Conservation (phyloP, 1,140 invertebrate genomes). For the Nephila pilipes region DNA sequence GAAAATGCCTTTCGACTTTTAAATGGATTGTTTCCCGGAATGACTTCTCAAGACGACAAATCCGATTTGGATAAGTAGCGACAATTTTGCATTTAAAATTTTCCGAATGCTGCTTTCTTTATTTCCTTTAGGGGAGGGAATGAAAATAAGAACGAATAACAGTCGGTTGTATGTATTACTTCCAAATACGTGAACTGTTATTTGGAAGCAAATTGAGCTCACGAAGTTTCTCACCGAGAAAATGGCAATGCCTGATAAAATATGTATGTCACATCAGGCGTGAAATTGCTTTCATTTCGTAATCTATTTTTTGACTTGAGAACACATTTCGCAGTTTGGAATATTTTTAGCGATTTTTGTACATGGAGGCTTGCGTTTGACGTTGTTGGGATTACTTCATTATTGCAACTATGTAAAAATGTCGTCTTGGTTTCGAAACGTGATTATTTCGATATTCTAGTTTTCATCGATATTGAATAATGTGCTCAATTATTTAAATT, state of each 20-base stretch:
- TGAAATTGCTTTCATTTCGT: neutral
- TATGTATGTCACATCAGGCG: neutral
- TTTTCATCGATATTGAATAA: too few species aligned
- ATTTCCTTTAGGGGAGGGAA: neutral
- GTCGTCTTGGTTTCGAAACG: too few species aligned
- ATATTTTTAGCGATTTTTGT: neutral
- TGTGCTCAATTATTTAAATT: too few species aligned
- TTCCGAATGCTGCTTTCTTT: neutral
- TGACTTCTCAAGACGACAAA: neutral
- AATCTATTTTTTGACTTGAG: neutral
- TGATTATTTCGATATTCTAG: too few species aligned
- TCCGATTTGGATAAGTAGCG: neutral
- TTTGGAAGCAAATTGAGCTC: neutral
- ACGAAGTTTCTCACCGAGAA: neutral
- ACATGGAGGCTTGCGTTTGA: neutral
- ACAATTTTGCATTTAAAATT: constrained; percentile 1
- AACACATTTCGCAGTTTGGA: neutral
- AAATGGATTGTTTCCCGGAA: neutral
- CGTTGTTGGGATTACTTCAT: too few species aligned
- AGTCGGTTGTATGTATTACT: neutral
- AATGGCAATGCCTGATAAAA: neutral
- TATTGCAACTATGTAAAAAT: too few species aligned
- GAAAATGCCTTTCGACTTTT: neutral
- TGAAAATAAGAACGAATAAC: neutral
- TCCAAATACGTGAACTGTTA: neutral